These are phyloP conservation scores for Syrista parreyssii DNA, from an alignment of 2,888 invertebrate genomes.

Conservation along the genomic window DNA sequence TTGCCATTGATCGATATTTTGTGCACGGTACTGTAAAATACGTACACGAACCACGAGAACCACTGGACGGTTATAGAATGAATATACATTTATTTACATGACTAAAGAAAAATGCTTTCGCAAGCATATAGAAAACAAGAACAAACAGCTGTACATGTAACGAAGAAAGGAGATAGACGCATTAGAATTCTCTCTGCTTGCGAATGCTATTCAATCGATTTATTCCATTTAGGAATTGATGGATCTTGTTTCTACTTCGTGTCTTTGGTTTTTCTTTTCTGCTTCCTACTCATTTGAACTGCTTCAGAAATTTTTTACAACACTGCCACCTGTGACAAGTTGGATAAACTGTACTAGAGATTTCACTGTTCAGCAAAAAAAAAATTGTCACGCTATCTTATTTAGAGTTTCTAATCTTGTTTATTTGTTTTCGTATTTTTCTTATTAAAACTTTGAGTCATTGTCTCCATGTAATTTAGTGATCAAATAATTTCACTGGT, in stretches of 20 bases:
- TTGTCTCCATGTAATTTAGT: too few relatives aligned
- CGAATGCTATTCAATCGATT: not conserved
- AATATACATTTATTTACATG: not conserved
- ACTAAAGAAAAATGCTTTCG: not conserved
- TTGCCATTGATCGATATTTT: not conserved
- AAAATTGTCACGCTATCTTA: not conserved
- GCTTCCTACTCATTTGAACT: not conserved
- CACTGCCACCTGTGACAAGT: not conserved
- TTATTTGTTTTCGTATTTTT: not conserved
- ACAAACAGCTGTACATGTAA: not conserved
- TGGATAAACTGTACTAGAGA: not conserved
- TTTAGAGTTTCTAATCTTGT: not conserved
- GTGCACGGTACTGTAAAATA: not conserved
- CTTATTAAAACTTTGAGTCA: too few relatives aligned
- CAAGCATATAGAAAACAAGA: not conserved
- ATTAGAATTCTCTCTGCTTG: not conserved
- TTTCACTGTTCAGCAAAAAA: not conserved
- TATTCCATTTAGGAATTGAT: constrained; percentile 9
- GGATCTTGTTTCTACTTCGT: constrained; percentile 12
- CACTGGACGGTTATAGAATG: not conserved
- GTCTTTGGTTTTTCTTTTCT: not conserved
- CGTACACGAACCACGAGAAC: not conserved
- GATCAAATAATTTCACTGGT: not conserved
- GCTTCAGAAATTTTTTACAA: not conserved
- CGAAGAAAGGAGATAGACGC: not conserved